Percentiles rank a stretch among this genome's conserved stretches.
Evolutionary conservation across 2,797 vertebrate genomes (phyloP).

Genomic region (Muscicapa comitata): DNA sequence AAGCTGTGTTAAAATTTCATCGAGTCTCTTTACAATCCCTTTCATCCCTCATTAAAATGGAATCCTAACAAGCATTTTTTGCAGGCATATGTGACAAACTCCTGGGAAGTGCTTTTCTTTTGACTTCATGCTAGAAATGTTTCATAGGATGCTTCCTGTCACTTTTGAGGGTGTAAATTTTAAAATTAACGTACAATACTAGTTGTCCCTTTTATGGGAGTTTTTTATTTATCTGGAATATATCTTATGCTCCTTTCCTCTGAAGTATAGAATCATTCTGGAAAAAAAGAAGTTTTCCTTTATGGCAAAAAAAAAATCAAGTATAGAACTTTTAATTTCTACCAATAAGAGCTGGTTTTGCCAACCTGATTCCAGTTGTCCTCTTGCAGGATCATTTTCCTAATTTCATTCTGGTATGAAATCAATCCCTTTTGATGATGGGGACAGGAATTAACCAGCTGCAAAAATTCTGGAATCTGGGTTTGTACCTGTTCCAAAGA

Average conservation of each 20-base stretch:
- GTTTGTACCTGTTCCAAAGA: background rate
- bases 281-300: background rate
- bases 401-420: background rate
- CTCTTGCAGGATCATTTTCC: background rate
- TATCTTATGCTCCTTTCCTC: background rate
- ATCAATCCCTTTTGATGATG: background rate
- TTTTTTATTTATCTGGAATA: background rate
- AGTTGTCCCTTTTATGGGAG: background rate
- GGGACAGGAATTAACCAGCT: background rate
- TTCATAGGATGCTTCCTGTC: background rate
- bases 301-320: background rate
- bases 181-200: background rate
- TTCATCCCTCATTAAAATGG: background rate
- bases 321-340: background rate
- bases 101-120: background rate
- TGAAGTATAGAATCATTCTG: background rate
- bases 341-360: background rate
- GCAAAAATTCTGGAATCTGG: background rate
- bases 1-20: slow-evolving; percentile 5
- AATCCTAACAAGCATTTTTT: background rate
- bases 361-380: background rate
- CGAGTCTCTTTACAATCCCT: background rate
- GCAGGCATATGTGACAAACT: background rate
- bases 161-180: background rate
- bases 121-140: background rate